These are phyloP conservation scores for Pollachius pollachius DNA, from an alignment of 2,113 vertebrate species.

Conservation along the genomic window DNA sequence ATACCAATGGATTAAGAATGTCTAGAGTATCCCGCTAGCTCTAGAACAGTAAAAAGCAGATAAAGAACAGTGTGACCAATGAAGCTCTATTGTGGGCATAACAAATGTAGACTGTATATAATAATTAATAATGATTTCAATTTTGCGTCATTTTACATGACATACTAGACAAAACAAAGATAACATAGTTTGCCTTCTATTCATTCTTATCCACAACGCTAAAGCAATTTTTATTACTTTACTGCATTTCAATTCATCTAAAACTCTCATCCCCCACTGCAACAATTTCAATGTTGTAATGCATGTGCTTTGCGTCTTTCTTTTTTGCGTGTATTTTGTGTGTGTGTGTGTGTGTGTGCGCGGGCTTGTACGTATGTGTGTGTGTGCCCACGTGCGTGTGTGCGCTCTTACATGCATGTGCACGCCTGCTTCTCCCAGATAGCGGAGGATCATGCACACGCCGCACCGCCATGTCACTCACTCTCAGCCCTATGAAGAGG, in stretches of 20 bases:
- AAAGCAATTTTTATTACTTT: too few species aligned
- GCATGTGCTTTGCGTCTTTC: conserved; percentile 78
- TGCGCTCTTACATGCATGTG: conserved; percentile 44
- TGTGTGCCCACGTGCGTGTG: conserved; percentile 12
- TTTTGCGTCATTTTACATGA: too few species aligned
- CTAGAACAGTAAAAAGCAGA: too few species aligned
- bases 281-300: conserved; percentile 35
- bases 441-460: conserved; percentile 89
- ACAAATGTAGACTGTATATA: too few species aligned
- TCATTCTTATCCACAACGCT: too few species aligned
- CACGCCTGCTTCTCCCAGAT: conserved; percentile 80
- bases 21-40: too few species aligned
- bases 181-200: too few species aligned
- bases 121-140: too few species aligned
- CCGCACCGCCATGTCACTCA: conserved; percentile 89
- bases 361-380: conserved; percentile 1
- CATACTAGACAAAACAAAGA: too few species aligned
- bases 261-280: not conserved
- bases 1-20: too few species aligned
- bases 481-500: conserved; percentile 95
- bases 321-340: conserved; percentile 43
- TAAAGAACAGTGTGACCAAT: too few species aligned
- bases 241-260: not conserved
- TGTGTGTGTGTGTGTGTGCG: conserved; percentile 8
- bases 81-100: too few species aligned